Conservation (phyloP, 1,140 invertebrate species). For the Apis dorsata region DNA sequence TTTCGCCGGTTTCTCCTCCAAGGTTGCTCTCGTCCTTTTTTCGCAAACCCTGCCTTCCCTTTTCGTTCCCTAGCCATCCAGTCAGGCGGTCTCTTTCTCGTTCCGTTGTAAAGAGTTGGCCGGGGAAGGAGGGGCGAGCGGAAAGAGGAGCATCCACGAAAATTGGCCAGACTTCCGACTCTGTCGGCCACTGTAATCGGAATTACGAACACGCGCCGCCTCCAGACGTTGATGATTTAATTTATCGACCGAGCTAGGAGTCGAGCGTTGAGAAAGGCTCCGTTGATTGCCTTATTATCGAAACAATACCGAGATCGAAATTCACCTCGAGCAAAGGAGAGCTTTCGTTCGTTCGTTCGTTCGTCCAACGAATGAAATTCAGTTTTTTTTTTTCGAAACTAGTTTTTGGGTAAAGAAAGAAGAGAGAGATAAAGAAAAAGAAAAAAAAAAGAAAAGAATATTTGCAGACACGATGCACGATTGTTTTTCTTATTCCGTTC, state of each 20-base stretch:
- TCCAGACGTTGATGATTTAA: slow-evolving; percentile 30
- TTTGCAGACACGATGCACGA: no score
- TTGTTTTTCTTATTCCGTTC: no score
- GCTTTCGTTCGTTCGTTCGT: no score
- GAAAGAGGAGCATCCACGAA: slow-evolving; percentile 4
- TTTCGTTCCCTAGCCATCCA: no score
- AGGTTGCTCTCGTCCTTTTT: not conserved
- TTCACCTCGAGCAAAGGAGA: not conserved
- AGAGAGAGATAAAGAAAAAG: no score
- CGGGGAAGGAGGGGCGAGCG: no score
- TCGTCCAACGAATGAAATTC: no score
- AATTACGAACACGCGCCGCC: slow-evolving; percentile 15
- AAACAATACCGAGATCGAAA: not conserved
- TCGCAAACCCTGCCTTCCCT: not conserved
- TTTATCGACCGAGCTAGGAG: slow-evolving; percentile 1
- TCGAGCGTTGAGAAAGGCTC: not conserved
- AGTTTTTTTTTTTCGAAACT: no score
- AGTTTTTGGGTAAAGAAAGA: no score
- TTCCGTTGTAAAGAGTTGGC: not conserved
- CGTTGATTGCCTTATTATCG: slow-evolving; percentile 23
- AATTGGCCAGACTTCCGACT: slow-evolving; percentile 3
- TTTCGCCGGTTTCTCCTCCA: not conserved
- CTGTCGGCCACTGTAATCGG: slow-evolving; percentile 10
- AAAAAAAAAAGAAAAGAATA: no score
- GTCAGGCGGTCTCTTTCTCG: not conserved